Evolutionary conservation across 2,888 invertebrate genomes (phyloP), one percentile per base, ranked within the genome.

Genomic region (Aspidiotus rigidus): DNA sequence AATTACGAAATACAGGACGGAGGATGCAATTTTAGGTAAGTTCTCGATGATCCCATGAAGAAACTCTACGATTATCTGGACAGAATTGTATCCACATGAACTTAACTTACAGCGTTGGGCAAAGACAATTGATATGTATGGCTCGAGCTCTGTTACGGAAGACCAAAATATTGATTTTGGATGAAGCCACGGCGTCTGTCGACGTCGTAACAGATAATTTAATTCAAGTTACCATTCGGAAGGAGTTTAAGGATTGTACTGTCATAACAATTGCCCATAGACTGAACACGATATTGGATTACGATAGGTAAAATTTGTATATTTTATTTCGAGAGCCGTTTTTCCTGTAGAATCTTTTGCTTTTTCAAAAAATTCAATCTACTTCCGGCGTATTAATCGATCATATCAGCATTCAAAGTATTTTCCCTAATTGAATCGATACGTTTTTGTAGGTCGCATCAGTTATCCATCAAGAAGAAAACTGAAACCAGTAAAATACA

Each of bases 251-350:
- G 71, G 84, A 89, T 71, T 91, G 91, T 79, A 94, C 94, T 7
- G 88, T 95, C 63, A 83, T 95, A 40, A 94, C 93, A 1, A 94
- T 95, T 77, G 94, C 94, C 54, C 94, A 95, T 81, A 85, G 94
- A 16, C 83, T 95, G 72, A 93, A 94, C 79, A 95, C 94, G 39
- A 93, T 95, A 74, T 84, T 94, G 84, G 93, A 93, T 80, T 90
- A 89, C 49, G 89, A 90, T 75, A 85, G 80, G 82, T 81, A 76
- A 72, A 42, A 6, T n/a, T n/a, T 28, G 1, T 1, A n/a, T 28
- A 28, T 28, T 28, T 28, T 5, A n/a, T n/a, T 28, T 28, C 1
- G 28, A 28, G 28, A 5, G 5, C 1, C 28, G 28, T 5, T 28
- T 28, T 28, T 28, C 2, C 1, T 1, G 5, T 28, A 5, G 28